phyloP scores from a whole-genome alignment of 2,888 invertebrate species.

The Callyntrura guangdongensis region DNA sequence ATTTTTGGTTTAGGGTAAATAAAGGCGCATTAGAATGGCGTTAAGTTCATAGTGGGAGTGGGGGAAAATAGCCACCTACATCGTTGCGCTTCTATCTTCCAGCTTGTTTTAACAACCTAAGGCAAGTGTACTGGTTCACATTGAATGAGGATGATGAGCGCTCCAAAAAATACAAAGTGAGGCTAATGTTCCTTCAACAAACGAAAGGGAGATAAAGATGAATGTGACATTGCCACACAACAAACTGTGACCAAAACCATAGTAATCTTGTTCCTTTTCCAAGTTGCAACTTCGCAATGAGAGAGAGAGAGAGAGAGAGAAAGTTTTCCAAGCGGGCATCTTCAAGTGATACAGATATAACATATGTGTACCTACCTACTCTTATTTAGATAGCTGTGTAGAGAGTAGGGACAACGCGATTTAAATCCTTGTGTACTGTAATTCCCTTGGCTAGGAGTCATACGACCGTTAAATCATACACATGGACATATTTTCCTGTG shows the following conservation, averaged over 20 bases:
- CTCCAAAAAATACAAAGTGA: too few species aligned
- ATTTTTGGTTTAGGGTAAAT: constrained; percentile 5
- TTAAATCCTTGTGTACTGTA: too few species aligned
- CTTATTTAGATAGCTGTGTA: not conserved
- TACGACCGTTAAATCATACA: not conserved
- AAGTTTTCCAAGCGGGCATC: not conserved
- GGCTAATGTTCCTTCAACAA: too few species aligned
- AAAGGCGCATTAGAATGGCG: not conserved
- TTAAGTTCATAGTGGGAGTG: not conserved
- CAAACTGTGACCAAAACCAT: constrained; percentile 61
- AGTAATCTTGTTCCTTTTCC: not conserved
- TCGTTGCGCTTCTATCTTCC: not conserved
- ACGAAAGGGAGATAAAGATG: too few species aligned
- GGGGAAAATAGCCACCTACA: not conserved
- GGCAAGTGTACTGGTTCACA: not conserved
- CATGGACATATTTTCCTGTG: not conserved
- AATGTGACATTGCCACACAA: not conserved
- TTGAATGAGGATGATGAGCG: not conserved
- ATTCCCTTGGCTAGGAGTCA: too few species aligned
- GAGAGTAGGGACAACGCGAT: too few species aligned
- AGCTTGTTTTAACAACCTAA: not conserved
- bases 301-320: not conserved
- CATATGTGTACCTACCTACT: too few species aligned
- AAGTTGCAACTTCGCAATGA: not conserved
- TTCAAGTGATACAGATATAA: not conserved